Evolutionary conservation across 1,140 invertebrate genomes (phyloP).

Genomic region (Paraescarpia echinospica): DNA sequence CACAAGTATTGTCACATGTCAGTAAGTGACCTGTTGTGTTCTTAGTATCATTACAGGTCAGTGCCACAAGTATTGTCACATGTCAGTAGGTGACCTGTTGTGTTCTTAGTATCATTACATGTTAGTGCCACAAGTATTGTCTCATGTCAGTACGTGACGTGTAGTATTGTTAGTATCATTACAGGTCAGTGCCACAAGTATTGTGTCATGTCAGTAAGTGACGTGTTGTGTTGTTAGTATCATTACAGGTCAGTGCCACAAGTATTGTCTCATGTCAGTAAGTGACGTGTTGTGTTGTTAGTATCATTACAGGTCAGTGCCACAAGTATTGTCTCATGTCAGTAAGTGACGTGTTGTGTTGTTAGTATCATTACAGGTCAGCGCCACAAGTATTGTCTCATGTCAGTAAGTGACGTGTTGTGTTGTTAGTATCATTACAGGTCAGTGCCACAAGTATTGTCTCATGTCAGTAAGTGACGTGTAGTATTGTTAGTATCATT

Average conservation of each 20-base stretch:
- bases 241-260: neutral
- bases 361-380: neutral
- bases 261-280: no score
- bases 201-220: neutral
- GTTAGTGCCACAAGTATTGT: neutral
- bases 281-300: no score
- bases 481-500: no score
- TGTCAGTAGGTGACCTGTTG: no score
- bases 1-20: neutral
- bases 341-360: neutral
- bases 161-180: neutral
- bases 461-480: no score
- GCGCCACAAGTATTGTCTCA: neutral
- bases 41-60: neutral
- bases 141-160: neutral
- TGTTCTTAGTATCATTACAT: no score
- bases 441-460: no score
- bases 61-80: no score
- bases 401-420: neutral
- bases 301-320: neutral
- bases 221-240: neutral
- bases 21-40: neutral
- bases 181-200: neutral
- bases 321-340: neutral
- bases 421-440: neutral